Base-by-base conservation (phyloP, 2,888 invertebrate genomes). In the Junonia oenone region DNA sequence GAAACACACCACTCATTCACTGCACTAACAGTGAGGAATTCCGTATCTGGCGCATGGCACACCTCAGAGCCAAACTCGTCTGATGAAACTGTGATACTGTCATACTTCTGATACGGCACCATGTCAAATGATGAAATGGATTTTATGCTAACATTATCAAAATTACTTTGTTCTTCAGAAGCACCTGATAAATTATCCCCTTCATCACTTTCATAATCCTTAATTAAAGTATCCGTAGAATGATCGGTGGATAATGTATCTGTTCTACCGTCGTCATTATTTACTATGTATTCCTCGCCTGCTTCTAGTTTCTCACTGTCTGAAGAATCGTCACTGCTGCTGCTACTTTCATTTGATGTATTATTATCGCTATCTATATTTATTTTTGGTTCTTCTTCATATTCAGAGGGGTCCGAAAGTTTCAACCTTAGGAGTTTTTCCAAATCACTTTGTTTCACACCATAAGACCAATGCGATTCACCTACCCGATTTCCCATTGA, bases 1-100 rank as follows among this genome's bases (percentile, higher is more conserved):
- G 86, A 78, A 65, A 89, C 78, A 75, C 89, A 89, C 87, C 89
- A 90, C 71, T 89, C 89, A 73, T 90, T 90, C 74, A 90, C 88
- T 74, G 90, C 88, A 85, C 89, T 88, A 72, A 90, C 87, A 65
- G 88, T 88, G 58, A 88, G 78, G 68, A 86, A 86, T 70, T 90
- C 89, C 31, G 82, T 80, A 67, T 88, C 83, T 47, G 88, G 88
- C 35, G 84, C 88, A 62, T 89, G 88, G 68, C 88, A 90, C 68
- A 88, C 81, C 72, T 90, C 90, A 5, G 90, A 89, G 58, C 90
- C 90, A 55, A 85, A 91, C 72, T 91, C 90, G 65, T 91, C 90
- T 9, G 90, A 90, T 35, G 89, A 90, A 65, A 90, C 87, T 55
- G 90, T 90, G 66, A 90, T 88, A 71, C 88, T 88, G 68, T 90